These are phyloP conservation scores for Vanessa cardui DNA, from an alignment of 2,888 invertebrate species.

Conservation along the genomic window DNA sequence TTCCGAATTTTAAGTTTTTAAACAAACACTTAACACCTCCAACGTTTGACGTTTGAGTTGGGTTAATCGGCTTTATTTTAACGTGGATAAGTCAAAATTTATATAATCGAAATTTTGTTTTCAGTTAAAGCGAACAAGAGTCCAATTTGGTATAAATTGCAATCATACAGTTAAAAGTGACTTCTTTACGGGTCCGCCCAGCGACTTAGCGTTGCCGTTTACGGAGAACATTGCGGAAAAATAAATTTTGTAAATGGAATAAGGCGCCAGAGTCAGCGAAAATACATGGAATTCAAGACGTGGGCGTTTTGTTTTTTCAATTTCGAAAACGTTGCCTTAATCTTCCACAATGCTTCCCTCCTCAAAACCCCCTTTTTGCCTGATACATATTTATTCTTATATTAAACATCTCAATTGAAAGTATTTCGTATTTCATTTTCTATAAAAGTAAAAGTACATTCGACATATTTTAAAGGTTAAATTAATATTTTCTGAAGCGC, in stretches of 20 bases:
- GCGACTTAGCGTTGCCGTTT: conserved; percentile 53
- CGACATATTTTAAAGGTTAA: conserved; percentile 4
- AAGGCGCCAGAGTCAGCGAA: conserved; percentile 51
- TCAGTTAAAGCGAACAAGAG: conserved; percentile 1
- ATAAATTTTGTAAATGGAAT: conserved; percentile 63
- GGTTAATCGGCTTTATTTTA: conserved; percentile 14
- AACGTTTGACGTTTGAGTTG: conserved; percentile 10
- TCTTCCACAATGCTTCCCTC: background rate
- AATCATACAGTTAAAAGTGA: conserved; percentile 53
- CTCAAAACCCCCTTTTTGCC: background rate
- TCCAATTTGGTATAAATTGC: conserved; percentile 45
- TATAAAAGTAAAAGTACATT: background rate
- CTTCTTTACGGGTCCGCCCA: conserved; percentile 52
- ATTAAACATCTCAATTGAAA: background rate
- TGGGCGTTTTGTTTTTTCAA: conserved; percentile 36
- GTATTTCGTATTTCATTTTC: background rate
- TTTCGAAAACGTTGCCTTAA: conserved; percentile 28
- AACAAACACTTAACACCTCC: conserved; percentile 58
- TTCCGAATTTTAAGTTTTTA: conserved; percentile 65
- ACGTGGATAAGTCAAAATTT: conserved; percentile 4
- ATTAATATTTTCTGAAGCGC: conserved; percentile 21
- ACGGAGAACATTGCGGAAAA: conserved; percentile 56
- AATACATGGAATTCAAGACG: conserved; percentile 46
- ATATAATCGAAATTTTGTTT: conserved; percentile 11
- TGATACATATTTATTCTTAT: conserved; percentile 1